Percentiles rank a stretch among this genome's conserved stretches.
Evolutionary conservation across 2,888 invertebrate genomes (phyloP).

Genomic region (Bombylius discolor): DNA sequence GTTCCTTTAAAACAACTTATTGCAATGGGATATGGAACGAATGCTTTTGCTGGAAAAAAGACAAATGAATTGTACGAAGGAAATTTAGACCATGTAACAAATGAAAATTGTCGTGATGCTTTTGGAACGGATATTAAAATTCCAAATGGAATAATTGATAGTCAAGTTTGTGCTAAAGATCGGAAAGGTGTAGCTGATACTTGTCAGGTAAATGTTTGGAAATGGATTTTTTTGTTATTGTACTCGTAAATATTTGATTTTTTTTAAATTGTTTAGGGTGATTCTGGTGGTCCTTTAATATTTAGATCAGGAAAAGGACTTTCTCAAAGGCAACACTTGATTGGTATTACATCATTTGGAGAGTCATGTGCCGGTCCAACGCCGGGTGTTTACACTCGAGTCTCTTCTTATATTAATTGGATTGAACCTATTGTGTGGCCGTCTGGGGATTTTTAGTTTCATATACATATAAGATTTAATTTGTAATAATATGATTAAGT

Average conservation of each 20-base stretch:
- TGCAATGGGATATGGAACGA: slow-evolving; percentile 50
- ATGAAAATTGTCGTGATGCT: slow-evolving; percentile 21
- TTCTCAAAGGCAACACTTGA: not conserved
- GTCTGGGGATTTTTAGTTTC: no score
- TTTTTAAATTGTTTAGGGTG: not conserved
- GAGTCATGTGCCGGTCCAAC: slow-evolving; percentile 31
- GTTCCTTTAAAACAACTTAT: slow-evolving; percentile 37
- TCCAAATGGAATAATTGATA: slow-evolving; percentile 25
- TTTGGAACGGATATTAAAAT: slow-evolving; percentile 15
- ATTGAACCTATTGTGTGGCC: slow-evolving; percentile 26
- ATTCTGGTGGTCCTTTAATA: slow-evolving; percentile 1
- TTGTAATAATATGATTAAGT: no score
- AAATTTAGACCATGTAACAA: slow-evolving; percentile 26
- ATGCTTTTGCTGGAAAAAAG: slow-evolving; percentile 31
- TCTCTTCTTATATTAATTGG: slow-evolving; percentile 32
- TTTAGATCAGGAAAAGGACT: not conserved
- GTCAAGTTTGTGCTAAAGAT: slow-evolving; percentile 31
- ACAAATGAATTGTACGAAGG: slow-evolving; percentile 29
- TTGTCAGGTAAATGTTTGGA: not conserved
- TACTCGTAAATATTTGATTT: not conserved
- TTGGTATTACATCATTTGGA: slow-evolving; percentile 34
- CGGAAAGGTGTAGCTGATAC: slow-evolving; percentile 7
- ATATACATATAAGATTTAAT: no score
- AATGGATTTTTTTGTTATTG: no score
- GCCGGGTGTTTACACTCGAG: slow-evolving; percentile 32